Percentiles rank a stretch among this genome's conserved stretches.
These are phyloP conservation scores for Pyrocoelia pectoralis DNA, from an alignment of 2,888 invertebrate species.

Conservation along the genomic window DNA sequence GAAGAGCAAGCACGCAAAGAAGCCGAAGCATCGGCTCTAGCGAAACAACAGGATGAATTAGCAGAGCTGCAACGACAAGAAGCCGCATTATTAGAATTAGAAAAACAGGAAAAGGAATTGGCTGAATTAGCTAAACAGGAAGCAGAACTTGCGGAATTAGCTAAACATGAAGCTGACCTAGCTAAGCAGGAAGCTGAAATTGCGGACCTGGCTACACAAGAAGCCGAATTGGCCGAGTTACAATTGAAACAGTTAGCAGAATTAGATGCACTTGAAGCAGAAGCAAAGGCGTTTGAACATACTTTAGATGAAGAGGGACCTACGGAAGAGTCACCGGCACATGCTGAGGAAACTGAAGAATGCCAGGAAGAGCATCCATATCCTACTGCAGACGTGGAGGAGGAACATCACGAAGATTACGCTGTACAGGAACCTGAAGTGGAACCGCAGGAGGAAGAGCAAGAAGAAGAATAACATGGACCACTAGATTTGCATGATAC, in stretches of 20 bases:
- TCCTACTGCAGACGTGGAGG: too few relatives aligned
- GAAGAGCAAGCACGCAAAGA: slow-evolving; percentile 66
- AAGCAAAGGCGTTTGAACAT: slow-evolving; percentile 46
- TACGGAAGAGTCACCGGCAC: slow-evolving; percentile 34
- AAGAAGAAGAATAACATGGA: background rate
- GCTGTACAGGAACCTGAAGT: slow-evolving; percentile 59
- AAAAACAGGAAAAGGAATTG: slow-evolving; percentile 66
- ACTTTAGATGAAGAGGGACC: slow-evolving; percentile 16
- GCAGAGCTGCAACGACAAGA: slow-evolving; percentile 62
- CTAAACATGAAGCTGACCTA: slow-evolving; percentile 46
- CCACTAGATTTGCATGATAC: too few relatives aligned
- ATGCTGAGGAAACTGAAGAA: slow-evolving; percentile 18
- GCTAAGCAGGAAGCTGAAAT: slow-evolving; percentile 50
- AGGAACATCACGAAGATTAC: slow-evolving; percentile 59
- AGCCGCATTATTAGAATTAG: slow-evolving; percentile 68
- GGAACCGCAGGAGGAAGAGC: background rate
- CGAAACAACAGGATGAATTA: slow-evolving; percentile 67
- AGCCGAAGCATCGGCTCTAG: slow-evolving; percentile 62
- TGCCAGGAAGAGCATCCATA: slow-evolving; percentile 18
- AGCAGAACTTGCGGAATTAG: slow-evolving; percentile 67
- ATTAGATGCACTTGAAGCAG: slow-evolving; percentile 49
- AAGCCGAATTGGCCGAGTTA: slow-evolving; percentile 38
- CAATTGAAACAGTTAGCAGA: slow-evolving; percentile 39
- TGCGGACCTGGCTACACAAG: slow-evolving; percentile 48
- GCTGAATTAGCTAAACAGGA: slow-evolving; percentile 60